phyloP scores from a whole-genome alignment of 1,140 invertebrate genomes.

The Daktulosphaira vitifoliae region DNA sequence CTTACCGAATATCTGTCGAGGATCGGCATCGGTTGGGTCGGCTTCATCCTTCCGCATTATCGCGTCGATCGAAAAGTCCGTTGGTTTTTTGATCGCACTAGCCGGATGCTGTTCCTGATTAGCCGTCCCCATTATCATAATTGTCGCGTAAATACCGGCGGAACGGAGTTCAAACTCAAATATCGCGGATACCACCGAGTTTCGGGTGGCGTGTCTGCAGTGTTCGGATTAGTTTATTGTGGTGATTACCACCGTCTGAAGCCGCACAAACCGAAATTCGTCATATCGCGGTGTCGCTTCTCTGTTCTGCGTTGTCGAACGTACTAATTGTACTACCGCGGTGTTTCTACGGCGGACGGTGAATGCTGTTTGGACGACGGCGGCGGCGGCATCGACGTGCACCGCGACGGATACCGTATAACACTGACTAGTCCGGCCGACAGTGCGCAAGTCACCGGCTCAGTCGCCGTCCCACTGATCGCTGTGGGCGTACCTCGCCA shows the following conservation, averaged over 20 bases:
- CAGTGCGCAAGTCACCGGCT: background rate
- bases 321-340: background rate
- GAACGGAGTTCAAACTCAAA: too few relatives aligned
- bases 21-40: conserved; percentile 34
- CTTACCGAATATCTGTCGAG: conserved; percentile 38
- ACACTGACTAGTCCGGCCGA: background rate
- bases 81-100: conserved; percentile 51
- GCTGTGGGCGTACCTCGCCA: background rate
- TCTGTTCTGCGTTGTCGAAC: too few relatives aligned
- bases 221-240: too few relatives aligned
- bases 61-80: conserved; percentile 86
- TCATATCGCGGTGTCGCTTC: too few relatives aligned
- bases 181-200: too few relatives aligned
- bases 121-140: conserved; percentile 36
- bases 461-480: background rate
- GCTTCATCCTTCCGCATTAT: conserved; percentile 70
- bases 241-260: too few relatives aligned
- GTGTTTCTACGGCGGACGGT: too few relatives aligned
- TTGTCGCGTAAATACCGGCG: background rate
- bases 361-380: background rate
- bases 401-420: background rate
- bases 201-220: too few relatives aligned
- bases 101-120: conserved; percentile 37
- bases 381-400: background rate
- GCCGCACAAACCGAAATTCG: too few relatives aligned